Conservation (phyloP, 2,113 vertebrate species). For the Rynchops niger region DNA sequence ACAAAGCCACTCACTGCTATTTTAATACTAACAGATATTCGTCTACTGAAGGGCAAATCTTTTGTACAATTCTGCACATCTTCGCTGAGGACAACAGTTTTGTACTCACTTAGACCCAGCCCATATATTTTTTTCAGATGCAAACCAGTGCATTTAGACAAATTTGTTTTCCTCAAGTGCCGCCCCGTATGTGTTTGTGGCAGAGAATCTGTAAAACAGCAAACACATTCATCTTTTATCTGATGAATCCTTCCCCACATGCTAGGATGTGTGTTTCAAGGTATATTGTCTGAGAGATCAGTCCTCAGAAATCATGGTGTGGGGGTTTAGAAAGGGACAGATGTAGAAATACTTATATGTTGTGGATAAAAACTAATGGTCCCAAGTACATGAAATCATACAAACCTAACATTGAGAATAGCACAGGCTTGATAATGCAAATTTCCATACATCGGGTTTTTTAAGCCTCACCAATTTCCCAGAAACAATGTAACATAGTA, state of each 20-base stretch:
- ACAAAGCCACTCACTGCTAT: neutral
- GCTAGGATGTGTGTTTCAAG: constrained; percentile 16
- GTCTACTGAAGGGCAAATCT: neutral
- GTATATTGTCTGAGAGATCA: constrained; percentile 20
- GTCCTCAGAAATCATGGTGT: neutral
- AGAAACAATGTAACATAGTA: neutral
- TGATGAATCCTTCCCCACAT: neutral
- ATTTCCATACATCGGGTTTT: neutral
- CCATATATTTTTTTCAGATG: neutral
- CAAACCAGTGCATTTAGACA: neutral
- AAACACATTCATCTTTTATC: constrained; percentile 26
- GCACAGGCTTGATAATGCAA: neutral
- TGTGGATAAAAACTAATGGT: neutral
- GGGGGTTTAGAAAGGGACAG: neutral
- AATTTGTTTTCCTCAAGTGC: neutral
- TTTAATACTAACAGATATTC: neutral
- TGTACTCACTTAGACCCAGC: neutral
- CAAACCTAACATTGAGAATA: neutral
- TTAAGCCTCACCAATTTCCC: neutral
- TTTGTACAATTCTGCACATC: neutral
- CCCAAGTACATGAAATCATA: neutral
- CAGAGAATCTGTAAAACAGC: neutral
- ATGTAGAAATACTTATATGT: neutral
- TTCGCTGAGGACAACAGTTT: neutral
- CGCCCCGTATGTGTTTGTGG: neutral